Evolutionary conservation across 23 tunicate genomes (phyloP), one percentile per base, ranked within the genome.

Genomic region (Corella eumyota): DNA sequence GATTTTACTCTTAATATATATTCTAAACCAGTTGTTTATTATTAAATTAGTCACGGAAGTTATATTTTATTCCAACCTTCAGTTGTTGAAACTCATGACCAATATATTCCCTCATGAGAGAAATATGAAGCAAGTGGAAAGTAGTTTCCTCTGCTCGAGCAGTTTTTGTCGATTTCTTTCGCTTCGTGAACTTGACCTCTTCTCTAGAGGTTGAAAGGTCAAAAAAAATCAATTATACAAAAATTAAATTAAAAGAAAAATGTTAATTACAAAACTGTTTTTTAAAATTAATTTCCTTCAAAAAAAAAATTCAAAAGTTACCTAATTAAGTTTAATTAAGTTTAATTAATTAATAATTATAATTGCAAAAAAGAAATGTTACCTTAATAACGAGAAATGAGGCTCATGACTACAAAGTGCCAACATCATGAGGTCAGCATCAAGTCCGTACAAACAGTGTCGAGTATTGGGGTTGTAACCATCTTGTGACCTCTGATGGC

Each of bases 351-450:
- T 9, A 40, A 40, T 40, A 40, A 40, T 9, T 40, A 40, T n/a
- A 9, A 51, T 5, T 5, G 20, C 15, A 51, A 9, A 7, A 51
- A 9, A 51, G 5, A 25, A 34, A 62, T 1, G 22, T 29, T 49
- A 88, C 90, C 99, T 88, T 17, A 93, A 60, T 59, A 93, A 54
- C 35, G 99, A 72, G 54, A 93, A 93, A 63, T 93, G 93, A 1
- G 99, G 99, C 59, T 93, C 99, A 66, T 93, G 99, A 25, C 83
- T 76, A 31, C 90, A 88, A 9, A 93, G 66, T 25, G 79, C 95
- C 21, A 93, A 60, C 74, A 93, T 85, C 71, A 93, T 77, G 13
- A 93, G 70, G 64, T 93, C 99, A 29, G 99, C 99, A 68, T 93
- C 99, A 4, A 85, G 73, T 23, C 99, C 99, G 40, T 93, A 93